A percentile compares a stretch with the other conserved stretches of the same genome.
phyloP scores from a whole-genome alignment of 2,888 invertebrate species.

The Mythimna impura region DNA sequence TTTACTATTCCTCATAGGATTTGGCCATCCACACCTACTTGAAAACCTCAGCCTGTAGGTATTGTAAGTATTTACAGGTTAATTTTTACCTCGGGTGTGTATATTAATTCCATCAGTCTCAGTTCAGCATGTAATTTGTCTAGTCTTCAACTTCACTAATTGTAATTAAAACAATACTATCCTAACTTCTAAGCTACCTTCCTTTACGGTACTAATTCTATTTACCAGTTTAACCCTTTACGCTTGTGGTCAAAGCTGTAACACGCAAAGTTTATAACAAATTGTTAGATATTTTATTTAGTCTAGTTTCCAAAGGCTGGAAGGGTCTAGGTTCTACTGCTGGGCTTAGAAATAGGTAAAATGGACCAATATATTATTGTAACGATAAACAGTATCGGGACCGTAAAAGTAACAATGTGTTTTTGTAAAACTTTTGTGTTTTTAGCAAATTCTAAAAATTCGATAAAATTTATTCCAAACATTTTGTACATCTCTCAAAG shows the following conservation, averaged over 20 bases:
- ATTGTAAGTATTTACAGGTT: too few relatives aligned
- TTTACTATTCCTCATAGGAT: too few relatives aligned
- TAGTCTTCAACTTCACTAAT: slow-evolving; percentile 2
- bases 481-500: not conserved
- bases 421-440: not conserved
- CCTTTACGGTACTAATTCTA: slow-evolving; percentile 29
- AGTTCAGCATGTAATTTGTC: not conserved
- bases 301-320: not conserved
- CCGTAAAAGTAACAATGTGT: not conserved
- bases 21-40: too few relatives aligned
- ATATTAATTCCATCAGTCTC: not conserved
- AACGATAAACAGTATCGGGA: not conserved
- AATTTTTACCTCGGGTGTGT: not conserved
- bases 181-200: slow-evolving; percentile 21
- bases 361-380: not conserved
- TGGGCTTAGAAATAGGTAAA: not conserved
- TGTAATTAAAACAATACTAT: slow-evolving; percentile 41
- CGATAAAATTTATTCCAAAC: not conserved
- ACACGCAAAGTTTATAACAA: slow-evolving; percentile 32
- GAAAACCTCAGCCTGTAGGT: too few relatives aligned
- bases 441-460: not conserved
- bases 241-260: slow-evolving; percentile 36
- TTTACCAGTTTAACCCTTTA: slow-evolving; percentile 36
- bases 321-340: not conserved
- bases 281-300: slow-evolving; percentile 37